These are phyloP conservation scores for Drosophila sturtevanti DNA, from an alignment of 1,140 invertebrate genomes.

Conservation along the genomic window DNA sequence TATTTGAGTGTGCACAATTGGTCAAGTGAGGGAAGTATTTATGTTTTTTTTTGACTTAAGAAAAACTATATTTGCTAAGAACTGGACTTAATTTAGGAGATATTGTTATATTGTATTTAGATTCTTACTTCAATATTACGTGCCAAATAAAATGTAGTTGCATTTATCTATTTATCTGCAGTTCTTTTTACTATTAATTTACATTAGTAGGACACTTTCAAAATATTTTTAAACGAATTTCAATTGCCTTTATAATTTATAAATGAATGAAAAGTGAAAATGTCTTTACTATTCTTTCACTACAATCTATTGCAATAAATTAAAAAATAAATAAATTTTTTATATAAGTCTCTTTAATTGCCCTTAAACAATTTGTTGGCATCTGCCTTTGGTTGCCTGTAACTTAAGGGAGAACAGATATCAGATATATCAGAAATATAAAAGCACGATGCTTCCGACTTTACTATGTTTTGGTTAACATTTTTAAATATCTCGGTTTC, in stretches of 20 bases:
- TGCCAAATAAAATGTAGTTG: conserved; percentile 71
- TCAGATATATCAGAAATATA: too few relatives aligned
- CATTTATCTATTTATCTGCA: neutral
- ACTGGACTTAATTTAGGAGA: neutral
- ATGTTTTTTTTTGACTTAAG: conserved; percentile 22
- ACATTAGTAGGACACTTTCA: neutral
- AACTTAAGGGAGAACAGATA: too few relatives aligned
- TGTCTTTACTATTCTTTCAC: too few relatives aligned
- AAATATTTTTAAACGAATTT: neutral
- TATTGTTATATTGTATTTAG: neutral
- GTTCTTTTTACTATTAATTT: neutral
- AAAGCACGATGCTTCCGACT: too few relatives aligned
- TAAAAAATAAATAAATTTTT: too few relatives aligned
- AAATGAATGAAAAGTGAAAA: neutral
- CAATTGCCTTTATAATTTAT: neutral
- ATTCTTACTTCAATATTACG: conserved; percentile 43
- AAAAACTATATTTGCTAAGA: conserved; percentile 42
- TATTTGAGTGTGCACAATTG: conserved; percentile 20
- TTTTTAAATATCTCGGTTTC: too few relatives aligned
- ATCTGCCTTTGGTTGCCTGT: too few relatives aligned
- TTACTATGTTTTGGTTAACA: too few relatives aligned
- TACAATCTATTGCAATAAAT: too few relatives aligned
- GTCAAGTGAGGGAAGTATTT: neutral
- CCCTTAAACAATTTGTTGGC: neutral
- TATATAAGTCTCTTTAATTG: conserved; percentile 9